Conservation (phyloP, 2,113 vertebrate species). For the Camelus bactrianus region DNA sequence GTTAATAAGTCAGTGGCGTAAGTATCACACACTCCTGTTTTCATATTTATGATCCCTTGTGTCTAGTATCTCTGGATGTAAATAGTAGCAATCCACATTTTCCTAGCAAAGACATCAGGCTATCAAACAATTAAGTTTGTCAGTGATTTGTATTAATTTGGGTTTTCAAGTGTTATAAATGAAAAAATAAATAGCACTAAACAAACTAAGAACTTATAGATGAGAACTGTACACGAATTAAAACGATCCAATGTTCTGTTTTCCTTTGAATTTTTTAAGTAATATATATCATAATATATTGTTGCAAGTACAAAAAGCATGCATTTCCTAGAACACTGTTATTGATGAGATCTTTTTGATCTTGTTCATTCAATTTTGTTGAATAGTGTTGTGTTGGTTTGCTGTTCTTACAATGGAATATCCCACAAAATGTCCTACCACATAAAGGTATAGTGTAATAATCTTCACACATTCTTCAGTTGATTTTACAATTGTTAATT, state of each 20-base stretch:
- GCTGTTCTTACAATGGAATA: conserved; percentile 66
- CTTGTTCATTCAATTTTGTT: conserved; percentile 80
- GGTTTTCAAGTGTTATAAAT: neutral
- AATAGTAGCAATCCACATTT: neutral
- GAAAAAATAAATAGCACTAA: neutral
- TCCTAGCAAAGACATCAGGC: neutral
- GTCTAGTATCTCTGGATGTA: neutral
- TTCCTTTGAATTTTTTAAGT: conserved; percentile 71
- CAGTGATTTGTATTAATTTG: neutral
- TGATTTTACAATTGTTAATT: conserved; percentile 43
- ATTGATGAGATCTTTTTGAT: conserved; percentile 79
- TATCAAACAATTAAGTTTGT: neutral
- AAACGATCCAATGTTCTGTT: conserved; percentile 67
- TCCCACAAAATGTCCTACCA: conserved; percentile 58
- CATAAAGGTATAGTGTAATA: conserved; percentile 22
- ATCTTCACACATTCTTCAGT: neutral
- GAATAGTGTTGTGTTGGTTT: conserved; percentile 70
- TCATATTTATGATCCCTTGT: neutral
- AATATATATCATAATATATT: conserved; percentile 72
- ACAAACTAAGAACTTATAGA: neutral
- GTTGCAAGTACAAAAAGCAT: neutral
- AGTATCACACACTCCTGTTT: neutral
- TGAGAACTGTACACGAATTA: conserved; percentile 56
- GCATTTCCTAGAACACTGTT: conserved; percentile 77
- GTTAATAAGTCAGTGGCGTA: neutral